Evolutionary conservation across 1,140 invertebrate genomes (phyloP).

Genomic region (Drosophila pseudoobscura): DNA sequence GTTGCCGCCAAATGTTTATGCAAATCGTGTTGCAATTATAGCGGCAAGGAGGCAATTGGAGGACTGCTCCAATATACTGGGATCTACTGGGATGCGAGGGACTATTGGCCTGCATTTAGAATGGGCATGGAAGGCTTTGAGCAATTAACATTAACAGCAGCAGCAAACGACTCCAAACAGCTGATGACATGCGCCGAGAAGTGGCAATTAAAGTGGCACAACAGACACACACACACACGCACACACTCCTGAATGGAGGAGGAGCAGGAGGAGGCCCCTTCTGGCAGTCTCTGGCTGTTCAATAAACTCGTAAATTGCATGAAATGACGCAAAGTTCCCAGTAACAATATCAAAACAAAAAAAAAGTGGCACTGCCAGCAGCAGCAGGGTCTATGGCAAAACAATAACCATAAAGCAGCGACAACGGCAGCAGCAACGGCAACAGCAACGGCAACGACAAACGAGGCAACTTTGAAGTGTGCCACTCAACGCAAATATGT

Average conservation of each 20-base stretch:
- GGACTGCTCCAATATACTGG: slow-evolving; percentile 32
- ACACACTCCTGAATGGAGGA: neutral
- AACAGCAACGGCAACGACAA: slow-evolving; percentile 12
- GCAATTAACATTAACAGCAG: slow-evolving; percentile 38
- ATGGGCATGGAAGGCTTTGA: slow-evolving; percentile 2
- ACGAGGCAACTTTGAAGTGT: slow-evolving; percentile 55
- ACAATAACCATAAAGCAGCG: slow-evolving; percentile 69
- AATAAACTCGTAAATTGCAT: slow-evolving; percentile 76
- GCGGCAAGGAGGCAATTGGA: slow-evolving; percentile 42
- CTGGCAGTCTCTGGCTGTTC: slow-evolving; percentile 19
- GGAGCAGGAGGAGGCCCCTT: too few species aligned
- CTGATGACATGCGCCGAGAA: slow-evolving; percentile 51
- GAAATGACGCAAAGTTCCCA: slow-evolving; percentile 60
- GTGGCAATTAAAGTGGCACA: slow-evolving; percentile 62
- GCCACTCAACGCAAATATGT: slow-evolving; percentile 72
- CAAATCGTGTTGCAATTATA: slow-evolving; percentile 73
- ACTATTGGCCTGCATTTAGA: slow-evolving; percentile 42
- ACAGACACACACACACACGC: slow-evolving; percentile 29
- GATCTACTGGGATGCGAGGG: slow-evolving; percentile 17
- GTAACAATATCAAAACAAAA: slow-evolving; percentile 21
- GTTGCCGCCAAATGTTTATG: slow-evolving; percentile 56
- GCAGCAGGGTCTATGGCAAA: slow-evolving; percentile 39
- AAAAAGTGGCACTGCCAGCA: slow-evolving; percentile 25
- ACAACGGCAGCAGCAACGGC: slow-evolving; percentile 26
- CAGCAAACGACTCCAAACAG: slow-evolving; percentile 7